A percentile compares a stretch with the other conserved stretches of the same genome.
These are phyloP conservation scores for Suricata suricatta DNA, from an alignment of 2,113 vertebrate genomes.

Conservation along the genomic window DNA sequence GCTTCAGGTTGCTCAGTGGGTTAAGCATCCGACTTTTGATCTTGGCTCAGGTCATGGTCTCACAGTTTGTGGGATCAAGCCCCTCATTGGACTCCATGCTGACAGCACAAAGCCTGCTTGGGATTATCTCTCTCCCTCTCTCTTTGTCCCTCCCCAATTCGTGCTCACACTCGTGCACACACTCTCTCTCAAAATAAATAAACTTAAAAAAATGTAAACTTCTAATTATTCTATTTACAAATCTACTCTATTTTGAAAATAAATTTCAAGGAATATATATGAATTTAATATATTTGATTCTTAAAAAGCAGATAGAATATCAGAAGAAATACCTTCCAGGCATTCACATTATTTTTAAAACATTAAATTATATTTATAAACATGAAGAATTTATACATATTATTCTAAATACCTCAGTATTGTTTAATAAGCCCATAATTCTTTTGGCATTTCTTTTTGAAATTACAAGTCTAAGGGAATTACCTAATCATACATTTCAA, in stretches of 20 bases:
- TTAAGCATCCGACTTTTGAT: too few species aligned
- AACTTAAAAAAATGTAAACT: background rate
- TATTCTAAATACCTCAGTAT: background rate
- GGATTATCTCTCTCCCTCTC: too few species aligned
- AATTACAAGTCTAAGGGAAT: background rate
- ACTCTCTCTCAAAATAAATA: too few species aligned
- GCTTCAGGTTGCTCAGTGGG: too few species aligned
- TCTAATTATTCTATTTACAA: background rate
- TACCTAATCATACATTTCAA: background rate
- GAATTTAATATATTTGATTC: background rate
- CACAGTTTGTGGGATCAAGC: too few species aligned
- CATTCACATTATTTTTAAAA: conserved; percentile 8
- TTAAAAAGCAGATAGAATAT: background rate
- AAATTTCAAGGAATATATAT: background rate
- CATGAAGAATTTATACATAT: background rate
- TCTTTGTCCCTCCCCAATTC: too few species aligned
- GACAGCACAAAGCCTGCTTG: too few species aligned
- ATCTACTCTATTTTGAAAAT: conserved; percentile 21
- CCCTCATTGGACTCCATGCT: too few species aligned
- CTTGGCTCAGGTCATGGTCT: too few species aligned
- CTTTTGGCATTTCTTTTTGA: background rate
- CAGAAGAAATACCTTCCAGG: background rate
- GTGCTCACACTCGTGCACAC: too few species aligned
- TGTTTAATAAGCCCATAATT: background rate
- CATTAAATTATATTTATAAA: background rate